phyloP scores from a whole-genome alignment of 2,888 invertebrate species.

The Nudaria mundana region DNA sequence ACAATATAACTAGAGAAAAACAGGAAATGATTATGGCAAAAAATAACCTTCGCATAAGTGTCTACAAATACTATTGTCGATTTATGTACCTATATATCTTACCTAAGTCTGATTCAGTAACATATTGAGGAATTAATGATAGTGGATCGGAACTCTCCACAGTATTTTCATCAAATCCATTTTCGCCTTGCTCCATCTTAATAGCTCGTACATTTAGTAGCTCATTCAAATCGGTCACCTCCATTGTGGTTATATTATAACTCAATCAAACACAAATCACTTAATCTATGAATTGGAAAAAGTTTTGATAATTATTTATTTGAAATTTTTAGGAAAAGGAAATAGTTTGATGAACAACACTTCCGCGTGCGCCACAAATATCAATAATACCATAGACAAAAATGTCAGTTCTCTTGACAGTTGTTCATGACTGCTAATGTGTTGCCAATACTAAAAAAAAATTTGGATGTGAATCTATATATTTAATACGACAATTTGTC shows the following conservation, averaged over 20 bases:
- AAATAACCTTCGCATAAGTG: neutral
- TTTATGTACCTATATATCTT: constrained; percentile 20
- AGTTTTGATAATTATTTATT: constrained; percentile 40
- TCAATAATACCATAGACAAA: constrained; percentile 44
- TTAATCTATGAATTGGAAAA: constrained; percentile 18
- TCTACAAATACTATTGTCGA: neutral
- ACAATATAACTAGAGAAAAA: no score
- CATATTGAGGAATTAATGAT: constrained; percentile 71
- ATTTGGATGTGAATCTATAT: no score
- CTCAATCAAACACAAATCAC: constrained; percentile 1
- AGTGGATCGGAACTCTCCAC: constrained; percentile 56
- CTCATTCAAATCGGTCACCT: constrained; percentile 68
- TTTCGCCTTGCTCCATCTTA: constrained; percentile 68
- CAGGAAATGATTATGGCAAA: neutral
- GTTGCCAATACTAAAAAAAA: no score
- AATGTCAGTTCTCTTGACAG: constrained; percentile 18
- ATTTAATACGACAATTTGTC: no score
- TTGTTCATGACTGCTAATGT: no score
- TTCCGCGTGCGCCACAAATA: constrained; percentile 70
- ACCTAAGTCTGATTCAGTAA: constrained; percentile 74
- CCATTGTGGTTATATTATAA: constrained; percentile 44
- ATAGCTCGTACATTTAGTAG: constrained; percentile 63
- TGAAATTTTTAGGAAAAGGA: constrained; percentile 68
- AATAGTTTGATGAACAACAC: constrained; percentile 54
- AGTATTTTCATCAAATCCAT: constrained; percentile 49